Conservation (phyloP, 2,888 invertebrate species). For the Chymomyza caudatula region DNA sequence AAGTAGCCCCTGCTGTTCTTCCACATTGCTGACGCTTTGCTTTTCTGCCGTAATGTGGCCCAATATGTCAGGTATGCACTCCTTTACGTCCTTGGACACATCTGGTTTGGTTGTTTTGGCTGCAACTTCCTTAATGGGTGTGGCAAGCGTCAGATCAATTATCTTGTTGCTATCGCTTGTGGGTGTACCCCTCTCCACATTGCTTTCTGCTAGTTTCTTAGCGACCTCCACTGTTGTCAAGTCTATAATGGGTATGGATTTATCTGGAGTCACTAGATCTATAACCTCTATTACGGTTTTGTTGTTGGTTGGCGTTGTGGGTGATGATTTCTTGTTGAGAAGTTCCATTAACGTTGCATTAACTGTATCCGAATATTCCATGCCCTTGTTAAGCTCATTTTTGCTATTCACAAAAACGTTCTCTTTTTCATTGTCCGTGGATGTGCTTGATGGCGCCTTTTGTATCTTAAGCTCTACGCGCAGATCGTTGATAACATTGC, state of each 20-base stretch:
- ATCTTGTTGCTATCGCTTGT: conserved; percentile 72
- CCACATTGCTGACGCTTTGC: conserved; percentile 28
- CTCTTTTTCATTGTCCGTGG: conserved; percentile 76
- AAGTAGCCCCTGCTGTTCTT: conserved; percentile 61
- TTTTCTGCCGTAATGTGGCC: conserved; percentile 64
- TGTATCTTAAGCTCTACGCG: conserved; percentile 75
- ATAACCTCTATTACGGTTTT: conserved; percentile 75
- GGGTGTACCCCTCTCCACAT: conserved; percentile 38
- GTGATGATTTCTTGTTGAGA: conserved; percentile 57
- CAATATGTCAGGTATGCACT: conserved; percentile 76
- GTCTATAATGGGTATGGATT: conserved; percentile 70
- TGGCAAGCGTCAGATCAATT: conserved; percentile 62
- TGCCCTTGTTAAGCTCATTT: conserved; percentile 76
- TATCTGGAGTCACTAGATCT: conserved; percentile 76
- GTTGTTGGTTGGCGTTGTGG: conserved; percentile 69
- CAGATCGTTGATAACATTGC: conserved; percentile 73
- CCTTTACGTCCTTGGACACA: conserved; percentile 75
- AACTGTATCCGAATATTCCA: conserved; percentile 76
- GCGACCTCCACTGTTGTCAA: conserved; percentile 69
- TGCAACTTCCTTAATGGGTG: conserved; percentile 57
- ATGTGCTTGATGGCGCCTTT: conserved; percentile 67
- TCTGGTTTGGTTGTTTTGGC: conserved; percentile 71
- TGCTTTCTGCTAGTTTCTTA: conserved; percentile 56
- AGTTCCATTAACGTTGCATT: conserved; percentile 75
- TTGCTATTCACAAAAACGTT: conserved; percentile 77